phyloP scores from a whole-genome alignment of 1,140 invertebrate species.

The Samia ricini region DNA sequence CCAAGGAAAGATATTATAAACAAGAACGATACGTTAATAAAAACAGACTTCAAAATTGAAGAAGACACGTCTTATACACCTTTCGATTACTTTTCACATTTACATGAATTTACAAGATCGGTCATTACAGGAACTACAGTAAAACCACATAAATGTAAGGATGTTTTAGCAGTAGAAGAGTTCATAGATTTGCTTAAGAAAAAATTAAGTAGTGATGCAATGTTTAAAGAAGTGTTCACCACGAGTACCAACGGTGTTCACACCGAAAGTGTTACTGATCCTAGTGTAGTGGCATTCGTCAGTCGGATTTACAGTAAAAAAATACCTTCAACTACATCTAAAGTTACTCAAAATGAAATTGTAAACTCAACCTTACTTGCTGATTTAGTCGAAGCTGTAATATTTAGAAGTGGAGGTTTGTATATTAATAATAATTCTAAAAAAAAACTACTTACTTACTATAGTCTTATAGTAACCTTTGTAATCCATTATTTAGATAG shows the following conservation, averaged over 20 bases:
- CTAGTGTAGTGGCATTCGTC: conserved; percentile 53
- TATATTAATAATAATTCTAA: conserved; percentile 1
- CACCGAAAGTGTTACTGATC: conserved; percentile 42
- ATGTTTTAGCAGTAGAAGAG: conserved; percentile 51
- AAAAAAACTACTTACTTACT: neutral
- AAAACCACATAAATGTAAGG: conserved; percentile 40
- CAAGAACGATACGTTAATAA: neutral
- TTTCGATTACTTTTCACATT: conserved; percentile 53
- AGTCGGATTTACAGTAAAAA: conserved; percentile 57
- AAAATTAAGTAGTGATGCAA: conserved; percentile 50
- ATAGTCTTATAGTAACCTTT: neutral
- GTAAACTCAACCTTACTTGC: conserved; percentile 62
- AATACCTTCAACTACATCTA: conserved; percentile 32
- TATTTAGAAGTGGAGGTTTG: conserved; percentile 57
- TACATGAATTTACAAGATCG: conserved; percentile 36
- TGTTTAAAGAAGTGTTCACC: conserved; percentile 47
- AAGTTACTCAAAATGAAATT: conserved; percentile 37
- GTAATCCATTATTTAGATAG: conserved; percentile 39
- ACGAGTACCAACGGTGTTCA: conserved; percentile 22
- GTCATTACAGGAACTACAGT: conserved; percentile 21
- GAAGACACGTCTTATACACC: conserved; percentile 22
- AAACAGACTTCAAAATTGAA: conserved; percentile 6
- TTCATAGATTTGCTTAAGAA: conserved; percentile 59
- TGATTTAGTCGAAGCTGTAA: conserved; percentile 64
- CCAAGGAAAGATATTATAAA: neutral